phyloP scores from a whole-genome alignment of 2,888 invertebrate genomes.

The Cylloceria caligata region DNA sequence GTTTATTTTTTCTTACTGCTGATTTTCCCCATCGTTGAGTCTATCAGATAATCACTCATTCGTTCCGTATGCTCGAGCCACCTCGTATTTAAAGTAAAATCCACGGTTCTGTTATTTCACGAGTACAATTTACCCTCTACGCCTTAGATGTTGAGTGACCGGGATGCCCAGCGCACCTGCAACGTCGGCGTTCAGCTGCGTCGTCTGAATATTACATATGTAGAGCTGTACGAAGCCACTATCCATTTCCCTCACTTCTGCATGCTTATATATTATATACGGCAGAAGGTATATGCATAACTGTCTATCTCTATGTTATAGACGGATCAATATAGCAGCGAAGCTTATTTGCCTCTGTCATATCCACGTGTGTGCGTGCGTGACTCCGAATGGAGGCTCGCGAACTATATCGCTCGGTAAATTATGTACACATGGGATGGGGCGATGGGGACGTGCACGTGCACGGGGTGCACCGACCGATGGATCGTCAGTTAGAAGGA shows the following conservation, averaged over 20 bases:
- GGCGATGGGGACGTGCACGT: slow-evolving; percentile 19
- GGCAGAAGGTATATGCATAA: slow-evolving; percentile 18
- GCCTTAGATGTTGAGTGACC: slow-evolving; percentile 27
- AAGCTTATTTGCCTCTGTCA: slow-evolving; percentile 63
- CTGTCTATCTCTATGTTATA: slow-evolving; percentile 42
- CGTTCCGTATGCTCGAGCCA: background rate
- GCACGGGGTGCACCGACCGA: background rate
- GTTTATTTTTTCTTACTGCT: background rate
- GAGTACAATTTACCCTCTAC: slow-evolving; percentile 9
- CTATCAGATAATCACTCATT: background rate
- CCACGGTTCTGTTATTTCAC: background rate
- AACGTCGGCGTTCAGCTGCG: slow-evolving; percentile 8
- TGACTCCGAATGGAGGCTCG: slow-evolving; percentile 50
- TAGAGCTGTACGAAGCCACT: slow-evolving; percentile 10
- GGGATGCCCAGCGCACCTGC: slow-evolving; percentile 9
- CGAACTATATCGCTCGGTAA: slow-evolving; percentile 55
- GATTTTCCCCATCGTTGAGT: background rate
- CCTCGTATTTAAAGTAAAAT: background rate
- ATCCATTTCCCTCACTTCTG: slow-evolving; percentile 28
- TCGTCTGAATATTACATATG: slow-evolving; percentile 54
- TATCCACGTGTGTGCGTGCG: slow-evolving; percentile 47
- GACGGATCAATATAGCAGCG: slow-evolving; percentile 56
- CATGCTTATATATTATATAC: slow-evolving; percentile 27
- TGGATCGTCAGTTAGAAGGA: slow-evolving; percentile 8
- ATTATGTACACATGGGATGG: slow-evolving; percentile 58